Conservation (phyloP, 1,140 invertebrate genomes). For the Drosophila paulistorum region DNA sequence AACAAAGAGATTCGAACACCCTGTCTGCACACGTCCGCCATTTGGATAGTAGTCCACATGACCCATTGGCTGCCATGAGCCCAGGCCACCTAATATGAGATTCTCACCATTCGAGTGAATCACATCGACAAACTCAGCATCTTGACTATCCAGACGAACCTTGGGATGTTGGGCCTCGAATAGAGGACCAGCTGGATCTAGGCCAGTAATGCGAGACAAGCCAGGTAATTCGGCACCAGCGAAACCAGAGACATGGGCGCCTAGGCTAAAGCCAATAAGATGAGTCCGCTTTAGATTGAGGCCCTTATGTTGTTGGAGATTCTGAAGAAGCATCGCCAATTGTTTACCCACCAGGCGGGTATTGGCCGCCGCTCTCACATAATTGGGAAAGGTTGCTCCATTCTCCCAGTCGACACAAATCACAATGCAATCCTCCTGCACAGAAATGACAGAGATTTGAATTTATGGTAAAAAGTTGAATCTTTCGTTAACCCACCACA, state of each 20-base stretch:
- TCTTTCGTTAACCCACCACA: slow-evolving; percentile 85
- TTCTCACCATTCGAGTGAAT: slow-evolving; percentile 97
- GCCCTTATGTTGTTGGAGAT: slow-evolving; percentile 77
- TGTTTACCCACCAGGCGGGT: slow-evolving; percentile 96
- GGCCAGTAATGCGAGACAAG: slow-evolving; percentile 93
- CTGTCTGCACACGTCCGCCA: slow-evolving; percentile 94
- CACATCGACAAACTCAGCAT: slow-evolving; percentile 96
- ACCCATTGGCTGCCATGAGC: slow-evolving; percentile 93
- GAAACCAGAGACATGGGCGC: slow-evolving; percentile 96
- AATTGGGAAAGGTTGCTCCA: slow-evolving; percentile 95
- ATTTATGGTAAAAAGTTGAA: no score
- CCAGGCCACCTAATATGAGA: slow-evolving; percentile 91
- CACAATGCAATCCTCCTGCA: slow-evolving; percentile 93
- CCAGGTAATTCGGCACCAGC: slow-evolving; percentile 93
- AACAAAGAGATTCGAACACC: slow-evolving; percentile 92
- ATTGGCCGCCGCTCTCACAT: slow-evolving; percentile 96
- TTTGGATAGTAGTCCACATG: slow-evolving; percentile 97
- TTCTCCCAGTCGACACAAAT: slow-evolving; percentile 97
- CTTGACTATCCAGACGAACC: slow-evolving; percentile 91
- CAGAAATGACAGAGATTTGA: background rate
- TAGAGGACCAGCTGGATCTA: slow-evolving; percentile 95
- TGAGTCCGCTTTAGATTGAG: slow-evolving; percentile 87
- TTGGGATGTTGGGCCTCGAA: slow-evolving; percentile 93
- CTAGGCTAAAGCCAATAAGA: slow-evolving; percentile 95
- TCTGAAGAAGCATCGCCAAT: slow-evolving; percentile 89